phyloP scores from a whole-genome alignment of 1,140 invertebrate species.

The Sitobion miscanthi region DNA sequence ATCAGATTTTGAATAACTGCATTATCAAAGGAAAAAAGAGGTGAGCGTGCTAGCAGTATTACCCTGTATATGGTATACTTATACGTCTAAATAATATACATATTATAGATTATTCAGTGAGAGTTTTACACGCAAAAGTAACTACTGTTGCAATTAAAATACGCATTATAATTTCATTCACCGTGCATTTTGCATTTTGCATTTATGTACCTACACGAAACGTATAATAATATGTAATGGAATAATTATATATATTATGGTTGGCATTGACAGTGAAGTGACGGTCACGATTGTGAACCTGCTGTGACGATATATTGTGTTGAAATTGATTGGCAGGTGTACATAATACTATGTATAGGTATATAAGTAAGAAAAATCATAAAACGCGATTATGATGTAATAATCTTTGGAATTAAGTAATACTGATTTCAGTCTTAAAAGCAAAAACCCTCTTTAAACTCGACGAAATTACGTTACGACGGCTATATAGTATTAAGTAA shows the following conservation, averaged over 20 bases:
- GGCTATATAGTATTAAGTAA: not conserved
- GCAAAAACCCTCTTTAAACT: not conserved
- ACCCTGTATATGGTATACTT: too few species aligned
- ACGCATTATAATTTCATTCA: not conserved
- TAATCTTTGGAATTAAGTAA: not conserved
- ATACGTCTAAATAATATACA: too few species aligned
- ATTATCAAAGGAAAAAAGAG: too few species aligned
- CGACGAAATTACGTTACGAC: not conserved
- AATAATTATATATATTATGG: not conserved
- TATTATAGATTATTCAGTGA: too few species aligned
- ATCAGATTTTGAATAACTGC: too few species aligned
- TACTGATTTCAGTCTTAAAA: not conserved
- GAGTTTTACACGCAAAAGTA: too few species aligned
- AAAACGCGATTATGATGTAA: slow-evolving; percentile 1
- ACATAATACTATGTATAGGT: not conserved
- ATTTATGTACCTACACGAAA: slow-evolving; percentile 14
- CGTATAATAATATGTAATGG: not conserved
- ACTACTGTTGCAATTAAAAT: too few species aligned
- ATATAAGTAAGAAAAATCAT: not conserved
- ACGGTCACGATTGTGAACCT: not conserved
- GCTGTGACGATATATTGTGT: not conserved
- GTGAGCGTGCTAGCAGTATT: too few species aligned
- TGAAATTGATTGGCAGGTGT: slow-evolving; percentile 17
- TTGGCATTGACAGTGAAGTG: slow-evolving; percentile 6
- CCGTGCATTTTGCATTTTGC: not conserved